phyloP scores from a whole-genome alignment of 2,888 invertebrate genomes.

The Drepana falcataria region DNA sequence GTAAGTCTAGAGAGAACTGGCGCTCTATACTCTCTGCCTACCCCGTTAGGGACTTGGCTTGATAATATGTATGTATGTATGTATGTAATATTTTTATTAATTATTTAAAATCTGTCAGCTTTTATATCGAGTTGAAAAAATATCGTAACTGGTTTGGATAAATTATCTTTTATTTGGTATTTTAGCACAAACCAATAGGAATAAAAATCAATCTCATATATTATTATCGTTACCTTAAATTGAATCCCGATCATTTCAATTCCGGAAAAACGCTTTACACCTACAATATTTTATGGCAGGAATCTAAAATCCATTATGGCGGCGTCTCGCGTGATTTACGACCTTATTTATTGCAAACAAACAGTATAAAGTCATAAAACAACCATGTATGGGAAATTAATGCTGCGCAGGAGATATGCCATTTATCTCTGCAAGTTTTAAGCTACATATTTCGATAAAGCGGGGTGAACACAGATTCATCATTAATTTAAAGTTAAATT shows the following conservation, averaged over 20 bases:
- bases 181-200: neutral
- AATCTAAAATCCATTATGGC: neutral
- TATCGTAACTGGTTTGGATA: too few relatives aligned
- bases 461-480: too few relatives aligned
- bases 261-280: neutral
- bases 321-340: neutral
- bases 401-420: constrained; percentile 3
- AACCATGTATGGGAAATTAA: constrained; percentile 28
- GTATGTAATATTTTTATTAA: too few relatives aligned
- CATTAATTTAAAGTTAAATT: too few relatives aligned
- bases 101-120: too few relatives aligned
- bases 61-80: too few relatives aligned
- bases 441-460: too few relatives aligned
- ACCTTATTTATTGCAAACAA: constrained; percentile 1
- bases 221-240: neutral
- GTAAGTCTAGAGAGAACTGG: too few relatives aligned
- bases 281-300: constrained; percentile 1
- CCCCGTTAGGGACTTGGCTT: too few relatives aligned
- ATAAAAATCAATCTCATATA: neutral
- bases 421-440: neutral
- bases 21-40: too few relatives aligned
- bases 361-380: constrained; percentile 27
- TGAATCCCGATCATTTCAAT: neutral
- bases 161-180: too few relatives aligned
- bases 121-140: too few relatives aligned